Percentiles rank a stretch among this genome's conserved stretches.
phyloP scores from a whole-genome alignment of 2,797 vertebrate species.

The Spinus olivaceus region DNA sequence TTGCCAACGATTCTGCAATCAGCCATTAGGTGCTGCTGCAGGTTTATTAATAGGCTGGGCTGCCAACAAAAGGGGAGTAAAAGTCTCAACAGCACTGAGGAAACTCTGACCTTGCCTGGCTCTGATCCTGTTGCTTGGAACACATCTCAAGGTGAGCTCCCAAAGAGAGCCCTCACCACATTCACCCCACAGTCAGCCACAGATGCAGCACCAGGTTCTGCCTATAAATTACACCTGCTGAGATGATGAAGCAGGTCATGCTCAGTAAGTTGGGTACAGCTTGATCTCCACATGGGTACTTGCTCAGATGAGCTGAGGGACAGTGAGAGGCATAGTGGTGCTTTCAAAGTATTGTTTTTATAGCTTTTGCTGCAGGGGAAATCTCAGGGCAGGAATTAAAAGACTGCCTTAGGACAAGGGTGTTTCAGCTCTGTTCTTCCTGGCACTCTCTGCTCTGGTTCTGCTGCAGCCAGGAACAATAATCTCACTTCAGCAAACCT shows the following conservation, averaged over 20 bases:
- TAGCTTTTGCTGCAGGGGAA: not conserved
- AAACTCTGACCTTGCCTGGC: not conserved
- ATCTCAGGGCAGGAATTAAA: not conserved
- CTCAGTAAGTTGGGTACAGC: not conserved
- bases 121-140: not conserved
- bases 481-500: not conserved
- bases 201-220: not conserved
- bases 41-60: not conserved
- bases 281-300: not conserved
- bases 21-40: slow-evolving; percentile 67
- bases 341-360: not conserved
- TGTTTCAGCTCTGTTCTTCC: not conserved
- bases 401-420: not conserved
- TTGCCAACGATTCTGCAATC: not conserved
- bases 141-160: not conserved
- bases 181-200: not conserved
- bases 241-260: not conserved
- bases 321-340: not conserved
- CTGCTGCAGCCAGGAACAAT: not conserved
- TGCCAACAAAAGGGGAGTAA: not conserved
- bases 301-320: not conserved
- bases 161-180: not conserved
- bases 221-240: not conserved
- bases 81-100: not conserved
- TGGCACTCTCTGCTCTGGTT: not conserved